Base-by-base conservation (phyloP, 1,140 invertebrate genomes). In the Listronotus oregonensis region DNA sequence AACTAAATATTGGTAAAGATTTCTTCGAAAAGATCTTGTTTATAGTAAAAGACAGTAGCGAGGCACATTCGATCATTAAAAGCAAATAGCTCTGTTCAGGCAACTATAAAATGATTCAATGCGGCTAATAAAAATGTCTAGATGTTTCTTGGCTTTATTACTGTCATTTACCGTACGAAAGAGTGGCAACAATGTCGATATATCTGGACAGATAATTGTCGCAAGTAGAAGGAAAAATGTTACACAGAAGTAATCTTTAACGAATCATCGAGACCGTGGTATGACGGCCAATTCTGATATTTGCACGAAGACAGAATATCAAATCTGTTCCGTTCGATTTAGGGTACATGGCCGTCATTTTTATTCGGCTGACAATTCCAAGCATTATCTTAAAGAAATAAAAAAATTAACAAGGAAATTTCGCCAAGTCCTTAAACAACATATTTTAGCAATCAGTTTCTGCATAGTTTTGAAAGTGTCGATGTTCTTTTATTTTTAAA, bases 321-420 rank as follows among this genome's bases (percentile, higher is more conserved):
- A 46, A 46, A 46, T 46, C 17, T 18, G 43, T 8, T 46, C 7
- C 7, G 43, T 17, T 46, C 43, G 43, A 46, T 46, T 46, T 46
- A 46, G 43, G 43, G 43, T 46, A 6, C 43, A 14, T 18, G 43
- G n/a, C 43, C 43, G 14, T 46, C 14, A 46, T 46, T 46, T 46
- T 46, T 46, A 17, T 46, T 18, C 17, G 43, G 14, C 43, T 18
- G 17, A 46, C 43, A 46, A 46, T 46, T 46, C 17, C 43, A 46
- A 18, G 14, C 12, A 46, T 46, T 46, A 18, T 46, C 43, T 46
- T 46, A 18, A 18, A 15, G 43, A 46, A 46, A 46, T 46, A 46
- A 46, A 46, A 46, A 46, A 46, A 17, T 14, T 46, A 46, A 46
- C 43, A 46, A 46, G 43, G 43, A 46, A 46, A 46, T 46, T 46